Base-by-base conservation (phyloP, 1,140 invertebrate genomes). In the Brachionus manjavacas region DNA sequence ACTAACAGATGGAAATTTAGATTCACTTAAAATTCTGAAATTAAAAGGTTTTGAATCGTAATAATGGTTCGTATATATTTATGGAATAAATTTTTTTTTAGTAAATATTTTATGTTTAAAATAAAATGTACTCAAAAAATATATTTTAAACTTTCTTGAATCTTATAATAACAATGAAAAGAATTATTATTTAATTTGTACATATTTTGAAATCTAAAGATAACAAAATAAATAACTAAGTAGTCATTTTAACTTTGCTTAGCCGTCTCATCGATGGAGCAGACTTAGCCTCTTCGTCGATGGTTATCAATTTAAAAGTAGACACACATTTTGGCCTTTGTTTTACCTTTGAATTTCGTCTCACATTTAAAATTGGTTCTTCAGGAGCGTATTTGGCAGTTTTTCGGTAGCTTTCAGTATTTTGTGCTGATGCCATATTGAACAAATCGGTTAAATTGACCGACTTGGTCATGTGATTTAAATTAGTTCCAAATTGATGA, bases 281-380 rank as follows among this genome's bases (percentile, higher is more conserved):
- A 72, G 39, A 20, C 16, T 76, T 76, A 25, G 41, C 20, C 8
- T 76, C 72, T 76, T 76, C 72, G 14, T 76, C 20, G 6, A 76
- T 76, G 3, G 72, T 76, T n/a, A 76, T 76, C 46, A 76, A 49
- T n/a, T 76, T 76, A 49, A 76, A 76, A 25, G 72, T 76, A 4
- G 72, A 76, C 25, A 76, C 12, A 49, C 72, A 49, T 16, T 49
- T 76, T 76, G 72, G 72, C 11, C 31, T 76, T 35, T 23, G 43
- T 49, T 76, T 76, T 49, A 25, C 12, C 49, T 49, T 76, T 20
- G 72, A 76, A 76, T 76, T 49, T 76, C 72, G 72, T 76, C 43
- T 76, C 7, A 16, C 31, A 46, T 25, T 49, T 3, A 76, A 25
- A 20, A 49, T 12, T 49, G 72, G 72, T n/a, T 20, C 16, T 14